A percentile compares a stretch with the other conserved stretches of the same genome.
Evolutionary conservation across 2,797 vertebrate genomes (phyloP).

Genomic region (Falco columbarius): DNA sequence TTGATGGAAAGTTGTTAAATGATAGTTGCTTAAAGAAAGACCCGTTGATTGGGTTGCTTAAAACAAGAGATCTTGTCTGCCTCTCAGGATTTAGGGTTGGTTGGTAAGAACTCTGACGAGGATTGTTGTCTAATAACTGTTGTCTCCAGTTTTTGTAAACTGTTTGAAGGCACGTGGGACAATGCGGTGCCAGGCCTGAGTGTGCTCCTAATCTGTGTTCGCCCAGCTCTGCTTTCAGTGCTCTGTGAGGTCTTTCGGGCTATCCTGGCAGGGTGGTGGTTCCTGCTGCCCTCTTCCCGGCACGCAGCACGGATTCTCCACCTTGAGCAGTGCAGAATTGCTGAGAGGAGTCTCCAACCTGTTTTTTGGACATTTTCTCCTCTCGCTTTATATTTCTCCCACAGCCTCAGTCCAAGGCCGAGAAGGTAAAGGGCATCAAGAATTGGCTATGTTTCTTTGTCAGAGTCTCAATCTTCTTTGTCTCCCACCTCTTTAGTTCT

Average conservation of each 20-base stretch:
- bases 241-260: background rate
- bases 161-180: background rate
- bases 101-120: background rate
- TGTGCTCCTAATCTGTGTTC: rapidly evolving
- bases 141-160: background rate
- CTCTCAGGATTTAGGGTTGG: background rate
- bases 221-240: rapidly evolving
- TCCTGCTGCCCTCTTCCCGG: background rate
- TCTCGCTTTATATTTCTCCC: background rate
- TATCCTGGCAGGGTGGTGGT: background rate
- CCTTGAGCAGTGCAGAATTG: background rate
- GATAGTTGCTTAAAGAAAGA: background rate
- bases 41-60: background rate
- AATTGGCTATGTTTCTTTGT: background rate
- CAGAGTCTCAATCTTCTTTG: background rate
- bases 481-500: background rate
- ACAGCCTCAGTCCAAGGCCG: background rate
- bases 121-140: background rate
- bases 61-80: background rate
- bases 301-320: background rate
- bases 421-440: background rate
- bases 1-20: background rate
- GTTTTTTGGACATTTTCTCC: background rate
- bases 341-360: background rate
- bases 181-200: background rate